A percentile compares a stretch with the other conserved stretches of the same genome.
Evolutionary conservation across 1,140 invertebrate genomes (phyloP).

Genomic region (Saccostrea glomerata): DNA sequence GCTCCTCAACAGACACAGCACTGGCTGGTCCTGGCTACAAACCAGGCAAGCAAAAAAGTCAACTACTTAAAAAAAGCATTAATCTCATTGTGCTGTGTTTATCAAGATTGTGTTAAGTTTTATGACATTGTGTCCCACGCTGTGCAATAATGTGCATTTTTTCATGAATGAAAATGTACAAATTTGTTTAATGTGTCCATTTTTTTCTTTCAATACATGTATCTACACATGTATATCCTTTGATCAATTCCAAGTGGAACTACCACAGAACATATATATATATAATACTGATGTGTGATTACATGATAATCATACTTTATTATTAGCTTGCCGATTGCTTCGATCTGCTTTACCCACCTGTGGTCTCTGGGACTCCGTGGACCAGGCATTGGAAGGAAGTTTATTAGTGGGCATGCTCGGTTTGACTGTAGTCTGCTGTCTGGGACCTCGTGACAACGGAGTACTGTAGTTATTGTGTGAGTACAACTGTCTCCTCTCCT

Average conservation of each 20-base stretch:
- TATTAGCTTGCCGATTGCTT: neutral
- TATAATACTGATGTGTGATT: neutral
- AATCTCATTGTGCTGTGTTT: neutral
- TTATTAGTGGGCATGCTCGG: constrained; percentile 16
- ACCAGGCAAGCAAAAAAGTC: constrained; percentile 3
- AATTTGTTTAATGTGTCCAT: neutral
- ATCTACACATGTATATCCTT: neutral
- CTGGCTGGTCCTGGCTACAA: constrained; percentile 4
- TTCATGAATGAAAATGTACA: neutral
- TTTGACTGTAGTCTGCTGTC: constrained; percentile 1
- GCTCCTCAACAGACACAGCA: constrained; percentile 49
- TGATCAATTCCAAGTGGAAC: neutral
- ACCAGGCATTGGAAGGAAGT: constrained; percentile 41
- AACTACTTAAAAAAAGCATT: neutral
- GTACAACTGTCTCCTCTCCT: constrained; percentile 58
- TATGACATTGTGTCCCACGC: neutral
- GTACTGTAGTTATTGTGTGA: constrained; percentile 35
- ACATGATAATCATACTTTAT: neutral
- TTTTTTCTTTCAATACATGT: neutral
- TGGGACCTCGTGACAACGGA: neutral
- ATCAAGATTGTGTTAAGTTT: neutral
- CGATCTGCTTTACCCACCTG: constrained; percentile 26
- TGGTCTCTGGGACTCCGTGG: constrained; percentile 41
- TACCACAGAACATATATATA: neutral
- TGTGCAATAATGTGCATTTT: neutral